Evolutionary conservation across 2,113 vertebrate genomes (phyloP), one percentile per base, ranked within the genome.

Genomic region (Elephantulus edwardii): DNA sequence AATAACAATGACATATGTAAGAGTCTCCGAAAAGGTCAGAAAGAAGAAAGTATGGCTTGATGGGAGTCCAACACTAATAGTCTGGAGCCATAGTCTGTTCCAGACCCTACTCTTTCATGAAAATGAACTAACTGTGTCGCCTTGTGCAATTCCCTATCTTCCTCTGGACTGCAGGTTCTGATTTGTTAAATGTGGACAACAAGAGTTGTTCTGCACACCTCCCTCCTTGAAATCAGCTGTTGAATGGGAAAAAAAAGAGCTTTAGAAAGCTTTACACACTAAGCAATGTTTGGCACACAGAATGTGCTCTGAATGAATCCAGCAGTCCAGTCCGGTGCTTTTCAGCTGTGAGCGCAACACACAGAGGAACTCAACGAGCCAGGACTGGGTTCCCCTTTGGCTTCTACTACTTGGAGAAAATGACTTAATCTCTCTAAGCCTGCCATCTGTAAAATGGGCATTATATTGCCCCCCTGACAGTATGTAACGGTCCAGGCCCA

Each of bases 391-490:
- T 85, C 44, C n/a, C 46, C 46, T 35, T 91, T 87, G 75, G 38
- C 87, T 77, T 78, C 75, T 71, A 58, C 62, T 68, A 68, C 58
- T 77, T 72, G 68, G 30, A 70, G 52, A 52, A 86, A 83, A 82
- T 88, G 52, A 60, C 52, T 87, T 85, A 71, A 76, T 87, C 81
- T 89, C 58, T 52, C 50, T 82, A 76, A 91, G 26, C 42, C 46
- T 78, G 33, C 74, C 38, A 10, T 88, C 91, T 94, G 48, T 91
- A 87, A 93, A 91, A 93, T 88, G 74, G 91, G 64, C 64, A 90
- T 90, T 91, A 77, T 24, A 84, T 54, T 16, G 24, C 8, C 24
- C 22, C 38, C 24, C 91, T 30, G 75, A 42, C 56, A 76, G 40
- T 66, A 44, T 50, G 48, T 72, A 71, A 91, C 91, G 82, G 78